Base-by-base conservation (phyloP, 2,113 vertebrate species). In the Mixornis gularis region DNA sequence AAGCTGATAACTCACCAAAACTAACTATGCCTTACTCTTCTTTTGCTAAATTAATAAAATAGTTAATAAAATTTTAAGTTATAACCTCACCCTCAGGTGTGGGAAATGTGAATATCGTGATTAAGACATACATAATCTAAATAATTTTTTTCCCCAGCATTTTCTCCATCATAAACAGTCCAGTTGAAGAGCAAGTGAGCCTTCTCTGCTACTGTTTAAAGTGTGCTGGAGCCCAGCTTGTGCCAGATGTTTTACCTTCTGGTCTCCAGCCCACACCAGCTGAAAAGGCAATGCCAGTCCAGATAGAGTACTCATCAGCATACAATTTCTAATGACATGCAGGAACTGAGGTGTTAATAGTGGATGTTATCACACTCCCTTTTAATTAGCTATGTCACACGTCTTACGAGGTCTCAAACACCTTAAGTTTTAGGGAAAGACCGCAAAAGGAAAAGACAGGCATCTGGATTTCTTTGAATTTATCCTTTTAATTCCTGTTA, bases 31-130 rank as follows among this genome's bases (percentile, higher is more conserved):
- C 16, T 49, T 55, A 40, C 20, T 79, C 9, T 56, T 58, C 13
- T 79, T 64, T 68, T n/a, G 68, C n/a, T 76, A 55, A 64, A 68
- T 64, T 55, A 55, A 79, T 46, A 48, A 56, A 80, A 93, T 52
- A 38, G 12, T 51, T 32, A 49, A 26, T 15, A 49, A 85, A 73
- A 82, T 25, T 14, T 34, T 49, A 56, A 46, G 26, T 36, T 79
- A 40, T 26, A 72, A 17, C 8, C 8, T 71, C n/a, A 32, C 1
- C 1, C 3, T 12, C 5, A 13, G 7, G 6, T 53, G 29, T 59
- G 22, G 10, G 10, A 92, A 86, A 20, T 18, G 43, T 3, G 15
- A 70, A 32, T 52, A 49, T 36, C 0, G 1, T 56, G 32, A 17
- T 59, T 92, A 70, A 52, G 51, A 17, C 17, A 36, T 12, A 24